Evolutionary conservation across 2,888 invertebrate genomes (phyloP), one percentile per base, ranked within the genome.

Genomic region (Agrochola macilenta): DNA sequence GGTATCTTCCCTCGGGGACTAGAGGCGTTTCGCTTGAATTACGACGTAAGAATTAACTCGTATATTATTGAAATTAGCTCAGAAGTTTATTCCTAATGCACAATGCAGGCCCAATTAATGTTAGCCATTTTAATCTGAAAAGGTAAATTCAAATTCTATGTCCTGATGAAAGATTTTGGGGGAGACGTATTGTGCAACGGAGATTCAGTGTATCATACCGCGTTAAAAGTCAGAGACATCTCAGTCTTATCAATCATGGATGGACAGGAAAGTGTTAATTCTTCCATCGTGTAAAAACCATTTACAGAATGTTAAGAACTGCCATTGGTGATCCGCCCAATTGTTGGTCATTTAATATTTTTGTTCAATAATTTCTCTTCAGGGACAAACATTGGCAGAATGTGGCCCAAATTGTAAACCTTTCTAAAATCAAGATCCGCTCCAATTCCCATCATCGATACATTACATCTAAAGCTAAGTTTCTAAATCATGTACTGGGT

Each of bases 401-500:
- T 23, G 5, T 9, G n/a, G n/a, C 30, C 11, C 5, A 9, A 52
- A 49, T 49, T 49, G 49, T 8, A 52, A 52, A 49, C 7, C 1
- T 7, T 20, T 52, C 52, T 52, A 23, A 52, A 52, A 52, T 11
- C 23, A 14, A 9, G 23, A 17, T 17, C 43, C 12, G 20, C 43
- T 68, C 54, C 35, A 68, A 17, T 75, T 75, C 9, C 8, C 26
- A 69, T 54, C 35, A 76, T 20, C 43, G 0, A 69, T 65, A 69
- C n/a, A 69, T 60, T 35, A 75, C 12, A 76, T 65, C 11, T 43
- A 54, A 52, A 74, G 39, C 66, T 73, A 63, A 76, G 79, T 82
- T 76, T 83, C 74, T 87, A 85, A 79, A 83, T 87, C 76, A 84
- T 80, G 20, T 5, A 12, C 78, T 82, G 83, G 87, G 87, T 85